phyloP scores from a whole-genome alignment of 2,113 vertebrate species.

The Erythrocercus mccallii region DNA sequence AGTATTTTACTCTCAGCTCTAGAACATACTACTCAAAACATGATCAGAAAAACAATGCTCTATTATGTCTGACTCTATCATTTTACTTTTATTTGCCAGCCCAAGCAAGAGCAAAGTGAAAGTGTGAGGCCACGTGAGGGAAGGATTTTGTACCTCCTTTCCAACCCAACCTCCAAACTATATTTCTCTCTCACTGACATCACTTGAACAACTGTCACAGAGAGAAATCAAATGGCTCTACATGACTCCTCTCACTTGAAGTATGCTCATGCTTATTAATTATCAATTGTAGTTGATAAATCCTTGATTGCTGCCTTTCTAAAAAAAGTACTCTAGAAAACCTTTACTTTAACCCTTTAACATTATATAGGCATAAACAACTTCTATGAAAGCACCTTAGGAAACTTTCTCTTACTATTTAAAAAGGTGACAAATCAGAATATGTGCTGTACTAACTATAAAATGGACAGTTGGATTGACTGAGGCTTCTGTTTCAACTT shows the following conservation, averaged over 20 bases:
- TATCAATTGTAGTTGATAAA: constrained; percentile 19
- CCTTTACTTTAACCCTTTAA: constrained; percentile 19
- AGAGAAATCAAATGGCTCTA: constrained; percentile 36
- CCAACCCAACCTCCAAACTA: neutral
- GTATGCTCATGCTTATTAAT: constrained; percentile 36
- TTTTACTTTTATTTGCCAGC: neutral
- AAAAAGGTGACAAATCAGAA: neutral
- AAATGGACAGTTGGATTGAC: neutral
- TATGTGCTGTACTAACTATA: neutral
- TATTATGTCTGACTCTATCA: neutral
- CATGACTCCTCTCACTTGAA: constrained; percentile 37
- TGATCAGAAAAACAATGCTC: neutral
- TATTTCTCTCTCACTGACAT: neutral
- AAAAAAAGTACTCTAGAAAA: neutral
- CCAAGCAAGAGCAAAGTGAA: neutral
- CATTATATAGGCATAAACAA: neutral
- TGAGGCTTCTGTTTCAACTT: neutral
- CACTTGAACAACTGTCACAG: constrained; percentile 16
- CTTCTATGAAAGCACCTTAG: neutral
- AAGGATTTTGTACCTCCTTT: neutral
- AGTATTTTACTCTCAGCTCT: neutral
- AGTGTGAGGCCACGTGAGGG: neutral
- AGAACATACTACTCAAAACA: neutral
- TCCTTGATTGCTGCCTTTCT: constrained; percentile 37
- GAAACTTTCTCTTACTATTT: neutral